Percentiles rank a stretch among this genome's conserved stretches.
Evolutionary conservation across 2,797 vertebrate species (phyloP).

Genomic region (Crocodylus rhombifer): DNA sequence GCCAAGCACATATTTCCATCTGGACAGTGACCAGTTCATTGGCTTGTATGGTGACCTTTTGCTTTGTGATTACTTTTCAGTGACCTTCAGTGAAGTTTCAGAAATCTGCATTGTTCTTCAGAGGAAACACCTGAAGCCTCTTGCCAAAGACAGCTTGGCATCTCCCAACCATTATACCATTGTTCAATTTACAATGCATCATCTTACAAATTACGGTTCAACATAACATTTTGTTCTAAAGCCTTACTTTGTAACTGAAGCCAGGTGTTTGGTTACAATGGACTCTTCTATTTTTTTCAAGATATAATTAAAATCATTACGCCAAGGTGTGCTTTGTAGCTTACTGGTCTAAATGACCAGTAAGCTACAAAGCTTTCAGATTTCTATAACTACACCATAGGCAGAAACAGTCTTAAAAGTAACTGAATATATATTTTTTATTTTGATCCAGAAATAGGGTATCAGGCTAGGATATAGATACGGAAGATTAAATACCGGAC

Average conservation of each 20-base stretch:
- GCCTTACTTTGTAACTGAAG: neutral
- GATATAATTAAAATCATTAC: neutral
- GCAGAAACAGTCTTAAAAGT: neutral
- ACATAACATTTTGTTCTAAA: conserved; percentile 30
- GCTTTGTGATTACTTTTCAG: conserved; percentile 59
- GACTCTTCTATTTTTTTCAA: neutral
- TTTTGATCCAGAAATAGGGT: neutral
- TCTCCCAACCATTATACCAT: conserved; percentile 33
- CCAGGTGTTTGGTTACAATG: conserved; percentile 20
- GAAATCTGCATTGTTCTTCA: conserved; percentile 56
- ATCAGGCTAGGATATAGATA: neutral
- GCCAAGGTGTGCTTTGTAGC: neutral
- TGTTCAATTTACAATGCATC: conserved; percentile 37
- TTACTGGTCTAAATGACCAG: neutral
- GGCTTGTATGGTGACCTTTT: conserved; percentile 58
- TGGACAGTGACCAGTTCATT: conserved; percentile 36
- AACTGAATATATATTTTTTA: neutral
- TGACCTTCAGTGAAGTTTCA: conserved; percentile 59
- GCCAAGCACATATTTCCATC: conserved; percentile 55
- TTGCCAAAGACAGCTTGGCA: conserved; percentile 45
- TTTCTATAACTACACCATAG: neutral
- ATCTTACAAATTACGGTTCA: conserved; percentile 29
- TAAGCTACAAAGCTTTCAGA: neutral
- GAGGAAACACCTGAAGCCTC: conserved; percentile 64
- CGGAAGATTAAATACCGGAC: neutral